Conservation (phyloP, 2,113 vertebrate genomes). For the Vulpes vulpes region DNA sequence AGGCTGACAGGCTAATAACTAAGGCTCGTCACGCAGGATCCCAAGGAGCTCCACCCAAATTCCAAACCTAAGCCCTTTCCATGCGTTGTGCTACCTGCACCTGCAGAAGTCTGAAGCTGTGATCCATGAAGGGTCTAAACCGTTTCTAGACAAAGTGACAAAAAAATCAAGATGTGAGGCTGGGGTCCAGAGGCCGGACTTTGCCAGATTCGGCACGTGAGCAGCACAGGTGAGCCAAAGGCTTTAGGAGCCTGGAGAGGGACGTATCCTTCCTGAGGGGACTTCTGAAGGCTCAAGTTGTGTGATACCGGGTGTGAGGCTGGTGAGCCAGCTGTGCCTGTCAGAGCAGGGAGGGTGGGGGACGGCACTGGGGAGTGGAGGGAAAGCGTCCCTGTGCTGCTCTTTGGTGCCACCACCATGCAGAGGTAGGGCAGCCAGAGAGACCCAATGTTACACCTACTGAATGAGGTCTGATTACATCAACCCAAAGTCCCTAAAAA, state of each 20-base stretch:
- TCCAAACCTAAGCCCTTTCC: background rate
- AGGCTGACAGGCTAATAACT: background rate
- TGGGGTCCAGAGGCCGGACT: background rate
- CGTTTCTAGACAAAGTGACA: background rate
- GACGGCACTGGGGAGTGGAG: accelerated
- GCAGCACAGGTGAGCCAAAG: background rate
- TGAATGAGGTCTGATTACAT: background rate
- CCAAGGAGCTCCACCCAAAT: no score
- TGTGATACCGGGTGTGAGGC: accelerated
- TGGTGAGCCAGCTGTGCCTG: background rate
- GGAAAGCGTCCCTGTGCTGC: no score
- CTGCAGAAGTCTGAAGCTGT: background rate
- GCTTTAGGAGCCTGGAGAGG: background rate
- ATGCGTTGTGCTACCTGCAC: no score
- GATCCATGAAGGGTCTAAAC: accelerated
- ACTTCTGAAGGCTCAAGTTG: no score
- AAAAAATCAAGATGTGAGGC: background rate
- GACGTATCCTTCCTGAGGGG: accelerated
- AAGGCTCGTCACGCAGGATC: accelerated
- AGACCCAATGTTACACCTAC: background rate
- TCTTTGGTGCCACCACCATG: background rate
- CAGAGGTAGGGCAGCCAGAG: background rate
- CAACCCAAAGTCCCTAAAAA: background rate
- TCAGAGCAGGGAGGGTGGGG: accelerated
- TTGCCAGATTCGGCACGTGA: background rate